These are phyloP conservation scores for Aurelia aurita complex sp. Pacific DNA, from an alignment of 30 jellyfish, hydroid and myxozoan genomes.

Conservation along the genomic window DNA sequence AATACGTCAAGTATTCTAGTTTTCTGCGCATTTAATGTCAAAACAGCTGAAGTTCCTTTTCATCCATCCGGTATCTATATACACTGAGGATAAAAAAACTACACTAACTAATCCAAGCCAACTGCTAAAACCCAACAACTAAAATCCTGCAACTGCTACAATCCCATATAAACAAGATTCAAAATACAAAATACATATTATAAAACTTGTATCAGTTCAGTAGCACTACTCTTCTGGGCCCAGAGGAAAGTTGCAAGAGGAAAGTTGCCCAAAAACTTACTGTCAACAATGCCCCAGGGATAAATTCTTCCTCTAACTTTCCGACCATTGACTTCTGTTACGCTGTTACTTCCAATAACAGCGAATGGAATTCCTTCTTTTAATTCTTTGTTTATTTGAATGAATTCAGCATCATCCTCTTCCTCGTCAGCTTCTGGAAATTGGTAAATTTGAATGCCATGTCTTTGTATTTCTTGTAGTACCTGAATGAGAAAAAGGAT, in stretches of 20 bases:
- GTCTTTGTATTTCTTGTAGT: slow-evolving; percentile 64
- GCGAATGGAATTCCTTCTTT: slow-evolving; percentile 95
- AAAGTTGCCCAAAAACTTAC: slow-evolving; percentile 69
- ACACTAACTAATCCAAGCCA: too few relatives aligned
- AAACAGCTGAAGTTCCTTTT: too few relatives aligned
- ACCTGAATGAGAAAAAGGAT: slow-evolving; percentile 7
- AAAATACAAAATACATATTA: too few relatives aligned
- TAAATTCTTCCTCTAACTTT: slow-evolving; percentile 94
- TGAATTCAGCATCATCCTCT: slow-evolving; percentile 92
- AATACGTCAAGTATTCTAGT: too few relatives aligned
- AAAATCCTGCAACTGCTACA: too few relatives aligned
- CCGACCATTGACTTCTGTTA: slow-evolving; percentile 80
- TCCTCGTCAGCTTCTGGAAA: slow-evolving; percentile 99
- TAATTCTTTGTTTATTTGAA: slow-evolving; percentile 76
- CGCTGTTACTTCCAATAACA: slow-evolving; percentile 93
- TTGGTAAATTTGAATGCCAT: slow-evolving; percentile 82
- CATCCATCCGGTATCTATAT: too few relatives aligned
- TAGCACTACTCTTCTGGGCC: neutral
- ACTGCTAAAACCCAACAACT: too few relatives aligned
- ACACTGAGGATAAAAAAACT: too few relatives aligned
- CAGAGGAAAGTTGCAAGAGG: neutral
- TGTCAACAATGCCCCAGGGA: slow-evolving; percentile 99
- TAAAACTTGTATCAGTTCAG: neutral
- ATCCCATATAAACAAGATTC: too few relatives aligned
- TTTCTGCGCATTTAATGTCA: too few relatives aligned